These are phyloP conservation scores for Riparia riparia DNA, from an alignment of 2,113 vertebrate genomes.

Conservation along the genomic window DNA sequence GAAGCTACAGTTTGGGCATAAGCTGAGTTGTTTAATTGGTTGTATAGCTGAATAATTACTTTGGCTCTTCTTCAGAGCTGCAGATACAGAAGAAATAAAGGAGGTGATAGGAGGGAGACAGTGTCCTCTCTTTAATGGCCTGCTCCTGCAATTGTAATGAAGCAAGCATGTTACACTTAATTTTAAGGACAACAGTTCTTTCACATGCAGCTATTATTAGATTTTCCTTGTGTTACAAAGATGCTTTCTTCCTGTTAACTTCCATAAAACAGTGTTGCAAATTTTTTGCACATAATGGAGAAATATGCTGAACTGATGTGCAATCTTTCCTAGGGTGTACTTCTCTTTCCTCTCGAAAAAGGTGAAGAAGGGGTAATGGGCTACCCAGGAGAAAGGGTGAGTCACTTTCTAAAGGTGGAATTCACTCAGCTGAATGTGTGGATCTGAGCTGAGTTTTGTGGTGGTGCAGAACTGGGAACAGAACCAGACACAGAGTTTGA, in stretches of 20 bases:
- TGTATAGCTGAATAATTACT: background rate
- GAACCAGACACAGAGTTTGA: too few relatives aligned
- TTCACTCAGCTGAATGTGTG: background rate
- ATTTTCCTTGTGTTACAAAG: background rate
- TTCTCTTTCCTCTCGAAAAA: slow-evolving; percentile 64
- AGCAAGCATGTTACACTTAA: slow-evolving; percentile 6
- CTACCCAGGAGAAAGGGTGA: slow-evolving; percentile 86
- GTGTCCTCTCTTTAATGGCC: background rate
- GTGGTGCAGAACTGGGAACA: too few relatives aligned
- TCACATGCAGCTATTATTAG: slow-evolving; percentile 38
- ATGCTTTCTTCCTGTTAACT: slow-evolving; percentile 29
- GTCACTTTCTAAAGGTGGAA: background rate
- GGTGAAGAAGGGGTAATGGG: slow-evolving; percentile 89
- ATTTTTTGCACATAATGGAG: slow-evolving; percentile 17
- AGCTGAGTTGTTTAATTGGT: background rate
- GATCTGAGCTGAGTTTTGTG: background rate
- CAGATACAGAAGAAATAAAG: background rate
- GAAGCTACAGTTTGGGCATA: background rate
- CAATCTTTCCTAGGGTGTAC: slow-evolving; percentile 68
- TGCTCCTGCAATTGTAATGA: background rate
- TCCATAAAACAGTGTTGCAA: background rate
- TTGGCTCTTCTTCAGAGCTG: background rate
- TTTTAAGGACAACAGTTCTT: background rate
- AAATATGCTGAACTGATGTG: background rate
- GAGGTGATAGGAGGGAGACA: background rate